Conservation (phyloP, 2,113 vertebrate species). For the Psophia crepitans region DNA sequence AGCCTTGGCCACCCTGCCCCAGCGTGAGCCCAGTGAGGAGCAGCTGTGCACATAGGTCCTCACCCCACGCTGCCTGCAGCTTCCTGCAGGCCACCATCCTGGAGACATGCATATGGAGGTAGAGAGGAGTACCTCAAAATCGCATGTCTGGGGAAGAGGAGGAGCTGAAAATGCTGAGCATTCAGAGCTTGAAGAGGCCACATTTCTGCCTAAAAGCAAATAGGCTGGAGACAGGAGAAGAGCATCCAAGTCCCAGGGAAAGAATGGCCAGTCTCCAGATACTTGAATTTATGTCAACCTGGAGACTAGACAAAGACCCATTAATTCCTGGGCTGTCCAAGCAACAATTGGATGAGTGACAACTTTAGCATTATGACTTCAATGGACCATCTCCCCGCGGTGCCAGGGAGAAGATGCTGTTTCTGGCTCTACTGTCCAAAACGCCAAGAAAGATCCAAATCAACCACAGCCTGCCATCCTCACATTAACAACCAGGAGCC, state of each 20-base stretch:
- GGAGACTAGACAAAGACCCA: background rate
- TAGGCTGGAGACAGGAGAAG: background rate
- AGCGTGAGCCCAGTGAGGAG: background rate
- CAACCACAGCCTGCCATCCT: background rate
- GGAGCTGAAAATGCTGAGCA: background rate
- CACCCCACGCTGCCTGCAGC: background rate
- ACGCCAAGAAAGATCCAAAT: background rate
- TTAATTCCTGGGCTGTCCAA: constrained; percentile 22
- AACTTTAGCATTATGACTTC: background rate
- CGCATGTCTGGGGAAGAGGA: background rate
- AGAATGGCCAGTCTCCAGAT: background rate
- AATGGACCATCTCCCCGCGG: background rate
- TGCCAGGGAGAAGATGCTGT: background rate
- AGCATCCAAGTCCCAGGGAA: background rate
- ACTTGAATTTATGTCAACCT: constrained; percentile 23
- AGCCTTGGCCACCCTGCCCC: background rate
- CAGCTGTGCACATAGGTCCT: fast-evolving
- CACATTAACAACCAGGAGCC: background rate
- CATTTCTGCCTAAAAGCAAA: background rate
- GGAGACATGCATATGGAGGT: fast-evolving
- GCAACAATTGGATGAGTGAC: background rate
- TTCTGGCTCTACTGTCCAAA: background rate
- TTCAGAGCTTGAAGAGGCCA: background rate
- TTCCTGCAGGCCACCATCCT: background rate
- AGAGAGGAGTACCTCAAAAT: background rate